These are phyloP conservation scores for Alentia gelatinosa DNA, from an alignment of 2,888 invertebrate species.

Conservation along the genomic window DNA sequence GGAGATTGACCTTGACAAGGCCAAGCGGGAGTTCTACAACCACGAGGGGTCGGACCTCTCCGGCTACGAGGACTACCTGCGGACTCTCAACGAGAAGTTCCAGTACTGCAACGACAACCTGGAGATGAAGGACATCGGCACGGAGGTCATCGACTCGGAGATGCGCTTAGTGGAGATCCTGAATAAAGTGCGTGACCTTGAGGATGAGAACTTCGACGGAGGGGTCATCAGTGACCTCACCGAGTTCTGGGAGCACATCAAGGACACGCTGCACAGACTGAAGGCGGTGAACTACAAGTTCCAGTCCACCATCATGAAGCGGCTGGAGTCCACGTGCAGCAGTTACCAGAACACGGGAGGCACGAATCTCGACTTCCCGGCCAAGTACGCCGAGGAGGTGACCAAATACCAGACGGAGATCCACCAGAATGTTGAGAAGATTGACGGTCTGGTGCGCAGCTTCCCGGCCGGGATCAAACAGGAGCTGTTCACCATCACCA, in stretches of 20 bases:
- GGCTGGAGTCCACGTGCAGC: conserved; percentile 72
- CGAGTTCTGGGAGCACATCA: conserved; percentile 75
- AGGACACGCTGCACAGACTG: conserved; percentile 67
- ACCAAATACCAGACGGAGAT: conserved; percentile 69
- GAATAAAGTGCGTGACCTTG: conserved; percentile 66
- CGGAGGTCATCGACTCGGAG: conserved; percentile 71
- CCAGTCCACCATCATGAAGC: conserved; percentile 70
- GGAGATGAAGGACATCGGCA: conserved; percentile 66
- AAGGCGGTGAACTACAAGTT: conserved; percentile 70
- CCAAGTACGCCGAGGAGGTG: conserved; percentile 72
- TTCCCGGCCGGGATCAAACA: conserved; percentile 71
- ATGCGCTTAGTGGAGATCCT: conserved; percentile 70
- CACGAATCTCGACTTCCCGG: conserved; percentile 71
- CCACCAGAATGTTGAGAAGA: conserved; percentile 67
- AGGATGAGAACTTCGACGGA: conserved; percentile 63
- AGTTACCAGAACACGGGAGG: conserved; percentile 70
- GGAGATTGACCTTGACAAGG: conserved; percentile 69
- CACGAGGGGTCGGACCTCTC: conserved; percentile 68
- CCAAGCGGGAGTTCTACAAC: conserved; percentile 70
- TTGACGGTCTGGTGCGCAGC: conserved; percentile 71
- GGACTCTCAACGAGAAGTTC: conserved; percentile 71
- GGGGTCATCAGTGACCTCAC: conserved; percentile 71
- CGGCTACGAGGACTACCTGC: conserved; percentile 70
- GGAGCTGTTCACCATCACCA: conserved; percentile 72
- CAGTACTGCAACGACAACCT: conserved; percentile 74